Evolutionary conservation across 2,888 invertebrate genomes (phyloP).

Genomic region (Drosophila neotestacea): DNA sequence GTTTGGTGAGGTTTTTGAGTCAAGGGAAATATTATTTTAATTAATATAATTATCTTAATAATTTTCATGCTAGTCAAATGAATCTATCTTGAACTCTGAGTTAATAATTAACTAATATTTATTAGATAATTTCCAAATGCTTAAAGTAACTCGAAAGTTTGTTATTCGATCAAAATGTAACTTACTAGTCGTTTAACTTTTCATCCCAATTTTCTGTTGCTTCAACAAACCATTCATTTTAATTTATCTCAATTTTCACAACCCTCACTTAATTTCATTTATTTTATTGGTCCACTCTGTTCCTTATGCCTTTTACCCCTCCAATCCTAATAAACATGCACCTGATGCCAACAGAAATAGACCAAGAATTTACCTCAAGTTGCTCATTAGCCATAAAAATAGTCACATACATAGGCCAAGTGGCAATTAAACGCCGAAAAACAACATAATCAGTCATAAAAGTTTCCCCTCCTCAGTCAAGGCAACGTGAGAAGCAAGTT

Average conservation of each 20-base stretch:
- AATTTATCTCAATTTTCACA: conserved; percentile 55
- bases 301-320: conserved; percentile 20
- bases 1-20: too few relatives aligned
- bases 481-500: conserved; percentile 67
- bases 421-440: conserved; percentile 76
- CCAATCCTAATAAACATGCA: conserved; percentile 36
- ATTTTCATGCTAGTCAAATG: not conserved
- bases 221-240: conserved; percentile 46
- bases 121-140: not conserved
- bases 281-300: conserved; percentile 61
- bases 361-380: conserved; percentile 55
- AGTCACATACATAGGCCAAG: conserved; percentile 69
- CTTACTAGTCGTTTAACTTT: not conserved
- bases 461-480: conserved; percentile 24
- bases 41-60: too few relatives aligned
- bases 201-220: not conserved
- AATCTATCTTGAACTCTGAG: not conserved
- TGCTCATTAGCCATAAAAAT: conserved; percentile 77
- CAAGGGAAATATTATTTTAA: too few relatives aligned
- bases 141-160: not conserved
- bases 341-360: conserved; percentile 55
- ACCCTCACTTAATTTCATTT: conserved; percentile 40
- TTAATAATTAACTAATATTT: too few relatives aligned
- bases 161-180: not conserved
- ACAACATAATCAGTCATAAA: conserved; percentile 78